These are phyloP conservation scores for Desmodus rotundus DNA, from an alignment of 2,113 vertebrate genomes.

Conservation along the genomic window DNA sequence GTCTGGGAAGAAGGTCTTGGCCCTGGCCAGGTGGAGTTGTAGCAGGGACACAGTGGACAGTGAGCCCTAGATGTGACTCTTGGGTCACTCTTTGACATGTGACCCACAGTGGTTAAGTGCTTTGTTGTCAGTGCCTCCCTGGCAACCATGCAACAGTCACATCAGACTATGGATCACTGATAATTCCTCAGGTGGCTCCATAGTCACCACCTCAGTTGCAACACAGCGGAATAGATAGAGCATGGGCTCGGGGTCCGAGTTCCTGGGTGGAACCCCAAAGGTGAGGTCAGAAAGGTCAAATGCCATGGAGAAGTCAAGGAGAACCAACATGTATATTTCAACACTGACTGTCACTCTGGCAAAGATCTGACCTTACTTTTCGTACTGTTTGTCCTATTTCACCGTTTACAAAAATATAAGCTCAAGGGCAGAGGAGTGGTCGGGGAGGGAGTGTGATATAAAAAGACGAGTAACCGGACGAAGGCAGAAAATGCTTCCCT, in stretches of 20 bases:
- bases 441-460: not conserved
- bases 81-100: not conserved
- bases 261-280: not conserved
- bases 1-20: not conserved
- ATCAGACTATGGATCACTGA: not conserved
- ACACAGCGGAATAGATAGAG: not conserved
- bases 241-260: no score
- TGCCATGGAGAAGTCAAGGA: not conserved
- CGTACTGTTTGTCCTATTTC: not conserved
- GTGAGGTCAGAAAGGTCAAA: not conserved
- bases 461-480: not conserved
- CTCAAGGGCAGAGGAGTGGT: not conserved
- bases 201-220: not conserved
- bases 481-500: not conserved
- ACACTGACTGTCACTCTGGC: not conserved
- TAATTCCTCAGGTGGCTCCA: not conserved
- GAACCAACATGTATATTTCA: not conserved
- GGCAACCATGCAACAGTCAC: no score
- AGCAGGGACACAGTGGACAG: not conserved
- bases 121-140: not conserved
- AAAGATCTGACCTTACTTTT: not conserved
- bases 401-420: not conserved
- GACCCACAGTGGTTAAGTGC: not conserved
- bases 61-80: not conserved
- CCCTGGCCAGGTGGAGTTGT: not conserved